Evolutionary conservation across 2,113 vertebrate genomes (phyloP), one percentile per base, ranked within the genome.

Genomic region (Herpailurus yagouaroundi): DNA sequence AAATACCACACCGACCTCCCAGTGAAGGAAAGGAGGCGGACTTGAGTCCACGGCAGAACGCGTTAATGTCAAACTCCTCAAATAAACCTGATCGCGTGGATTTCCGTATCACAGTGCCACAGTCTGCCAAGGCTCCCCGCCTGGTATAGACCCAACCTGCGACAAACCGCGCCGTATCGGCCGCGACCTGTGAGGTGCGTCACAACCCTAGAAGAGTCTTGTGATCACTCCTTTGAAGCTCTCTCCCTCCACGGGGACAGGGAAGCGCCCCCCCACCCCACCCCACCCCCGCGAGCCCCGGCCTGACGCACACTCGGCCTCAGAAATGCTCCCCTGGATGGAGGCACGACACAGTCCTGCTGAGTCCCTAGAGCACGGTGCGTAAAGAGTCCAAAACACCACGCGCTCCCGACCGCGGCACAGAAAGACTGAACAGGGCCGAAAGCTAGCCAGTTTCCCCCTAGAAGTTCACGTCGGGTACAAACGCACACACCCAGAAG

Each of bases 291-390:
- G 0, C 5, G 4, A 86, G 73, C n/a, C 83, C 18, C 7, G 1
- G 23, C 33, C 4, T 21, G 25, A 16, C 0, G 4, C 7, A 3
- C 8, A 7, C n/a, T 1, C 19, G 12, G 50, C 15, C 33, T 5
- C 33, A 0, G 27, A 4, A 19, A 11, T 2, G 1, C 12, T 1
- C 7, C 2, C 21, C 16, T 0, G 3, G 29, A 4, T 0, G 25
- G 3, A 19, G 11, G 33, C 1, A 9, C 0, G 0, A 1, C 29
- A 3, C 0, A 0, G 0, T 2, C 41, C 57, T 5, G 3, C 11
- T 1, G 50, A 18, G 29, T 2, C 1, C 45, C 18, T 9, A 0
- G 13, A 63, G 50, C 19, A 12, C 4, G 1, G 5, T 10, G 4
- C 7, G 45, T 45, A 45, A 45, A 55, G 36, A 21, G 63, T 4